Conservation (phyloP, 2,888 invertebrate species). For the Podotricha telesiphe region DNA sequence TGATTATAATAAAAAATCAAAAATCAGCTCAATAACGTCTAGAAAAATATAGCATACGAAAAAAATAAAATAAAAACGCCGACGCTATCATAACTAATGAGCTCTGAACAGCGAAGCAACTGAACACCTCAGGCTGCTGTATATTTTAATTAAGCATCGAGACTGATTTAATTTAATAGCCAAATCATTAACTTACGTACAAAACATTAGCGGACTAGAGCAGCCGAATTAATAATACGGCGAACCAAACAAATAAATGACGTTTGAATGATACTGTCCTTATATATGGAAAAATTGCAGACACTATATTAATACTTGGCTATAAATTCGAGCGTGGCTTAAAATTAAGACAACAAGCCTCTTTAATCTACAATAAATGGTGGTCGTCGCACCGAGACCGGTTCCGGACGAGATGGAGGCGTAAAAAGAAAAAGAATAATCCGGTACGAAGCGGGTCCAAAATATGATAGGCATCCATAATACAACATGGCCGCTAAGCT, state of each 20-base stretch:
- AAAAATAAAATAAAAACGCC: conserved; percentile 27
- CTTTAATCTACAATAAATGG: conserved; percentile 85
- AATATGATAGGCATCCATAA: conserved; percentile 84
- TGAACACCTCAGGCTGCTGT: conserved; percentile 69
- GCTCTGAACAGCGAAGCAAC: conserved; percentile 54
- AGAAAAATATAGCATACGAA: conserved; percentile 11
- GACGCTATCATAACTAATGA: conserved; percentile 43
- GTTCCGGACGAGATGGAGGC: conserved; percentile 76
- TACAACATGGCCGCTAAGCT: conserved; percentile 84
- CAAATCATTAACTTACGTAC: conserved; percentile 83
- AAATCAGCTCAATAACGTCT: neutral
- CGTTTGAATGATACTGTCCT: conserved; percentile 52
- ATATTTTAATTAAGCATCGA: conserved; percentile 80
- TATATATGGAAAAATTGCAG: conserved; percentile 74
- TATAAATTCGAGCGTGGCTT: conserved; percentile 82
- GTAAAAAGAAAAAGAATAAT: conserved; percentile 80
- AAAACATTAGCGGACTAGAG: conserved; percentile 79
- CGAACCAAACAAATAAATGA: conserved; percentile 77
- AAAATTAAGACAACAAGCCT: conserved; percentile 85
- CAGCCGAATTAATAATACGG: conserved; percentile 69
- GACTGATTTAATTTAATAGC: conserved; percentile 83
- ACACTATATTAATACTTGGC: conserved; percentile 77
- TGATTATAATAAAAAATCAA: neutral
- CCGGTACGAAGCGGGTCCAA: conserved; percentile 82
- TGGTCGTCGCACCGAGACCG: conserved; percentile 79